Percentiles rank a stretch among this genome's conserved stretches.
Conservation (phyloP, 2,113 vertebrate species). For the Cyphomyrus discorhynchus region DNA sequence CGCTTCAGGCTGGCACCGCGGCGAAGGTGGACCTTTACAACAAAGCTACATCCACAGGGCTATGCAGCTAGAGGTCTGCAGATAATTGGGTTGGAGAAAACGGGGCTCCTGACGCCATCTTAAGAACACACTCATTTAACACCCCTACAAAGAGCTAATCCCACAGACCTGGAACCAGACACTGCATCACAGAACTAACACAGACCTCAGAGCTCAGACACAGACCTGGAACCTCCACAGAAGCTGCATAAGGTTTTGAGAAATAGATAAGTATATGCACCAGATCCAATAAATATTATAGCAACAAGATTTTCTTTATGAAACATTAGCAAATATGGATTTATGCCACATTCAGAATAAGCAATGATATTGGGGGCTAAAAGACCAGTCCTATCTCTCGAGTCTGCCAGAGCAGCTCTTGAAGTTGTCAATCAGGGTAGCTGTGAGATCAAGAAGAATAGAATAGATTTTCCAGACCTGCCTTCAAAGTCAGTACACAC, state of each 20-base stretch:
- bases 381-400: neutral
- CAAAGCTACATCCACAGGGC: neutral
- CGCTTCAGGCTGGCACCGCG: neutral
- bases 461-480: neutral
- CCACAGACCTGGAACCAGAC: neutral
- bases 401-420: neutral
- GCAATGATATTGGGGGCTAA: neutral
- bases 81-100: neutral
- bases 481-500: neutral
- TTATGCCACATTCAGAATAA: neutral
- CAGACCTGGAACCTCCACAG: neutral
- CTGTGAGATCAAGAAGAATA: neutral
- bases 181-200: neutral
- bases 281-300: neutral
- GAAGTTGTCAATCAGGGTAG: neutral
- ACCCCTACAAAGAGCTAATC: neutral
- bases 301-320: neutral
- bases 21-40: neutral
- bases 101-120: neutral
- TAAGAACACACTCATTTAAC: neutral
- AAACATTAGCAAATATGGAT: neutral
- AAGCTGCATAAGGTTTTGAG: neutral
- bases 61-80: neutral
- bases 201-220: neutral
- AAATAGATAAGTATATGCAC: neutral